phyloP scores from a whole-genome alignment of 2,113 vertebrate species.

The Antigone vipio region DNA sequence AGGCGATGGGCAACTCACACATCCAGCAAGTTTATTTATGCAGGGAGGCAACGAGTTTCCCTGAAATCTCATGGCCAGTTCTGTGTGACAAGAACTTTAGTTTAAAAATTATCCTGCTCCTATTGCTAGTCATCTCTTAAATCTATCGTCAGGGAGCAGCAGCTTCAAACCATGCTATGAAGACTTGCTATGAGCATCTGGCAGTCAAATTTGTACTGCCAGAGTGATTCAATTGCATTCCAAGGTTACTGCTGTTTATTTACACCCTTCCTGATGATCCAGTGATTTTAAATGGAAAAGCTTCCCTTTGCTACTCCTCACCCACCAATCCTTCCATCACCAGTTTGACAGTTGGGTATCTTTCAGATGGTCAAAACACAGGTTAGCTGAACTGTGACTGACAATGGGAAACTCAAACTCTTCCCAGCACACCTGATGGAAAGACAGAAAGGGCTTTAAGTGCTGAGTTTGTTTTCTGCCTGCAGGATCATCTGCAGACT shows the following conservation, averaged over 20 bases:
- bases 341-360: neutral
- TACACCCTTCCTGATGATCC: neutral
- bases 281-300: neutral
- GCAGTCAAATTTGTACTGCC: neutral
- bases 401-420: neutral
- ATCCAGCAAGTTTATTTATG: neutral
- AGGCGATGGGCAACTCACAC: neutral
- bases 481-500: neutral
- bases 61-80: neutral
- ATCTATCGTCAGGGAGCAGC: neutral
- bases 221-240: neutral
- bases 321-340: neutral
- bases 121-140: neutral
- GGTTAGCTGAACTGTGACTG: neutral
- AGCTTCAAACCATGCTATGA: neutral
- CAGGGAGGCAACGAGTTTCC: neutral
- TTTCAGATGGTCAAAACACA: neutral
- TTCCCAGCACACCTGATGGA: neutral
- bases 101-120: neutral
- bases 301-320: neutral
- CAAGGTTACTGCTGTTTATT: neutral
- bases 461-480: neutral
- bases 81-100: neutral
- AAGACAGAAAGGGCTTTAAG: neutral
- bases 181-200: neutral